Evolutionary conservation across 2,797 vertebrate genomes (phyloP).

Genomic region (Sebastes trivittatus): DNA sequence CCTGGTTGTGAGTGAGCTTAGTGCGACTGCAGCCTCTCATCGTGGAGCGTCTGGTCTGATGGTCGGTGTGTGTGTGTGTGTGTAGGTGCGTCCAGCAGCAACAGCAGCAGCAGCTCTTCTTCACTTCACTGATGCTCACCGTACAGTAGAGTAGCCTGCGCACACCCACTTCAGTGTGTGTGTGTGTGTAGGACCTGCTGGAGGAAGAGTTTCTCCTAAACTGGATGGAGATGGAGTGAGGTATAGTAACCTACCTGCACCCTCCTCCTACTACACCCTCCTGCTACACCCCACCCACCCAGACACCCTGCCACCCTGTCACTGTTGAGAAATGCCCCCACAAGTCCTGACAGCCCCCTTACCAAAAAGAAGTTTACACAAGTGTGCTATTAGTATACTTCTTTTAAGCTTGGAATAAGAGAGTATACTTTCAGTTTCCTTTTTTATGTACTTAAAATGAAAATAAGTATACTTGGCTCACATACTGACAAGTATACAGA

Average conservation of each 20-base stretch:
- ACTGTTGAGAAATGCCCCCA: constrained; percentile 12
- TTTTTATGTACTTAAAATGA: too few species aligned
- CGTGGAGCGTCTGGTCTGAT: constrained; percentile 62
- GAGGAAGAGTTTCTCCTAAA: constrained; percentile 31
- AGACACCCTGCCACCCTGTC: background rate
- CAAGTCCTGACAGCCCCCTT: background rate
- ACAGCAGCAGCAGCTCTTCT: background rate
- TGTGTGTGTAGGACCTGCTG: constrained; percentile 5
- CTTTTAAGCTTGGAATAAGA: too few species aligned
- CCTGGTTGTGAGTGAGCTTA: constrained; percentile 70
- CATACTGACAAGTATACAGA: too few species aligned
- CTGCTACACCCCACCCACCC: constrained; percentile 32
- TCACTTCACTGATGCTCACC: constrained; percentile 47
- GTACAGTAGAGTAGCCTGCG: constrained; percentile 36
- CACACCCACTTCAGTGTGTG: constrained; percentile 37
- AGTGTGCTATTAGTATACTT: background rate
- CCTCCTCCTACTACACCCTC: background rate
- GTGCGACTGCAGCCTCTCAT: constrained; percentile 83
- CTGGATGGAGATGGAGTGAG: constrained; percentile 27
- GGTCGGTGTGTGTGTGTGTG: background rate
- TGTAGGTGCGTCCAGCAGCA: constrained; percentile 22
- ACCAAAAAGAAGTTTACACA: too few species aligned
- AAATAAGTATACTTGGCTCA: too few species aligned
- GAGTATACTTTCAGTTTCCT: too few species aligned
- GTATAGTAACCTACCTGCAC: constrained; percentile 47